Evolutionary conservation across 2,113 vertebrate genomes (phyloP).

Genomic region (Pontoporia blainvillei): DNA sequence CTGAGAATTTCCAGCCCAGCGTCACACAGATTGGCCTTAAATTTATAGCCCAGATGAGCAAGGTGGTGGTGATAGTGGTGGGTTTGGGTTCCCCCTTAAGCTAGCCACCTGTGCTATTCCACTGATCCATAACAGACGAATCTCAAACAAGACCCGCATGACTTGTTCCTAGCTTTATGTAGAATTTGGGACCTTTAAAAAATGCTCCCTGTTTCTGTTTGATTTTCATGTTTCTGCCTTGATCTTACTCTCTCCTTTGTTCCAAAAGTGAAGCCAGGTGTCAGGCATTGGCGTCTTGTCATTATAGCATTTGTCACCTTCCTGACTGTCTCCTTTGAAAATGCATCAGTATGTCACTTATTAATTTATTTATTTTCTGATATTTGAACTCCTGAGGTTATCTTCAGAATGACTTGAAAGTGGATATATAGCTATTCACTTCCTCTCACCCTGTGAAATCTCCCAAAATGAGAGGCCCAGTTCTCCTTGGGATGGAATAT

Average conservation of each 20-base stretch:
- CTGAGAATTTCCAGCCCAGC: neutral
- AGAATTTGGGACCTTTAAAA: neutral
- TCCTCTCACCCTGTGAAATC: neutral
- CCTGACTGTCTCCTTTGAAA: neutral
- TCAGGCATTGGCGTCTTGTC: neutral
- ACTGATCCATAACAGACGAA: neutral
- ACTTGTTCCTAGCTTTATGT: neutral
- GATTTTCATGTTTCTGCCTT: neutral
- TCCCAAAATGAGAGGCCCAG: neutral
- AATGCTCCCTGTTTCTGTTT: neutral
- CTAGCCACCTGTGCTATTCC: neutral
- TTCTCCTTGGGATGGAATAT: neutral
- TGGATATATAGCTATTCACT: neutral
- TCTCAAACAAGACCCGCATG: neutral
- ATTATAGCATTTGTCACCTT: neutral
- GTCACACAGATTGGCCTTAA: neutral
- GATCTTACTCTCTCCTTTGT: neutral
- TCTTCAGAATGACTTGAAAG: conserved; percentile 25
- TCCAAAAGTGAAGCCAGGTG: neutral
- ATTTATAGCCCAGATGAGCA: neutral
- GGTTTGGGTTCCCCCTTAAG: neutral
- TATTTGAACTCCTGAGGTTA: neutral
- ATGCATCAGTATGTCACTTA: neutral
- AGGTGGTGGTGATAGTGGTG: neutral
- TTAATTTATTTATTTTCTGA: neutral